Evolutionary conservation across 2,888 invertebrate species (phyloP).

Genomic region (Catocala nupta): DNA sequence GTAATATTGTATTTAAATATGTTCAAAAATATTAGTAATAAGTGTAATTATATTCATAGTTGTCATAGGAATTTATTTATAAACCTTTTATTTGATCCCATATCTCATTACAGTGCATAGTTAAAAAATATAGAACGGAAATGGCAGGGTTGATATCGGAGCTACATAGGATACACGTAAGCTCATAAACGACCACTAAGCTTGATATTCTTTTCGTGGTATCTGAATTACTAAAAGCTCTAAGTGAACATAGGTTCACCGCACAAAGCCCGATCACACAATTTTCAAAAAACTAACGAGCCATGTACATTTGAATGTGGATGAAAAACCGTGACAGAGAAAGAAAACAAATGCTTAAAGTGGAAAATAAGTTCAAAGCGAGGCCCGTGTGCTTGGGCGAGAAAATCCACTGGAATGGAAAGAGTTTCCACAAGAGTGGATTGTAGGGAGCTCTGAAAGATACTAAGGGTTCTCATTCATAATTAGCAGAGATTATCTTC

Average conservation of each 20-base stretch:
- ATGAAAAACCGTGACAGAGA: constrained; percentile 55
- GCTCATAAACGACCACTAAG: too few relatives aligned
- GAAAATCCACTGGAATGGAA: constrained; percentile 72
- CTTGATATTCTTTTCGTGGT: too few relatives aligned
- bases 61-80: too few relatives aligned
- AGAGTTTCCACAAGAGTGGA: constrained; percentile 68
- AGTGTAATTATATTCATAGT: too few relatives aligned
- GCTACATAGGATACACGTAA: too few relatives aligned
- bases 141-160: too few relatives aligned
- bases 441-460: constrained; percentile 51
- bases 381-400: constrained; percentile 66
- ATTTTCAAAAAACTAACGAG: constrained; percentile 18
- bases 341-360: constrained; percentile 73
- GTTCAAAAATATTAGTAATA: too few relatives aligned
- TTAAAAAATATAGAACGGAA: too few relatives aligned
- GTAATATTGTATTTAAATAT: too few relatives aligned
- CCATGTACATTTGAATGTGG: constrained; percentile 38
- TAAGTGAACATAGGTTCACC: background rate
- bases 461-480: constrained; percentile 65
- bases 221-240: too few relatives aligned
- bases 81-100: too few relatives aligned
- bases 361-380: constrained; percentile 79
- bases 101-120: too few relatives aligned
- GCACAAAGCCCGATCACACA: background rate
- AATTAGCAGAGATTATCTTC: constrained; percentile 31